Evolutionary conservation across 2,113 vertebrate genomes (phyloP), one percentile per base, ranked within the genome.

Genomic region (Vimba vimba): DNA sequence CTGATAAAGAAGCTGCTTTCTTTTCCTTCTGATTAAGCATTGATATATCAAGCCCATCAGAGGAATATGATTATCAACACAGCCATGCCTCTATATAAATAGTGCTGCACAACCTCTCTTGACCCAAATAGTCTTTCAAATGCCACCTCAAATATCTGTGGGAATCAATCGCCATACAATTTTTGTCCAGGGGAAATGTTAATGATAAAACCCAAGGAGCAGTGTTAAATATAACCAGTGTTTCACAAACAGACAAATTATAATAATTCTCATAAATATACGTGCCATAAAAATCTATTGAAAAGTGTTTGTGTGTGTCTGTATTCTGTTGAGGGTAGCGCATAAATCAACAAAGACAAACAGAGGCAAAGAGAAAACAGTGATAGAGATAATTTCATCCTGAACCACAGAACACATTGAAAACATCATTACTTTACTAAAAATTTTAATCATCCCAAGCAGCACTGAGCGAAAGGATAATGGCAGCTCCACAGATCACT

Each of bases 341-440:
- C 59, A 68, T 47, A 30, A 50, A 69, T 82, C 62, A 66, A 52
- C 43, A 33, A 13, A 52, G 79, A 47, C 36, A 81, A 62, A 82
- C 33, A 82, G 25, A 55, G 64, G 25, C 9, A 33, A 6, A 71
- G 10, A 25, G 15, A 71, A n/a, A n/a, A 52, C 11, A 50, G 21
- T 36, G 47, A 82, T 30, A 36, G 39, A 52, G 60, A 39, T 81
- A 8, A 62, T 68, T 82, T 50, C 25, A 50, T 68, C 25, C 5
- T 50, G 25, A 71, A 6, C 27, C 64, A n/a, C 47, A 71, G 47
- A 30, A 36, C 19, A 1, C 25, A 57, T 3, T 71, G 47, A 30
- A 83, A 71, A 71, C 81, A 71, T 57, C 19, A 57, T 55, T 82
- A 82, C n/a, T 81, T 81, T 57, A 82, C 27, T 68, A 15, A 66